Conservation (phyloP, 2,888 invertebrate species). For the Eupsilia transversa region DNA sequence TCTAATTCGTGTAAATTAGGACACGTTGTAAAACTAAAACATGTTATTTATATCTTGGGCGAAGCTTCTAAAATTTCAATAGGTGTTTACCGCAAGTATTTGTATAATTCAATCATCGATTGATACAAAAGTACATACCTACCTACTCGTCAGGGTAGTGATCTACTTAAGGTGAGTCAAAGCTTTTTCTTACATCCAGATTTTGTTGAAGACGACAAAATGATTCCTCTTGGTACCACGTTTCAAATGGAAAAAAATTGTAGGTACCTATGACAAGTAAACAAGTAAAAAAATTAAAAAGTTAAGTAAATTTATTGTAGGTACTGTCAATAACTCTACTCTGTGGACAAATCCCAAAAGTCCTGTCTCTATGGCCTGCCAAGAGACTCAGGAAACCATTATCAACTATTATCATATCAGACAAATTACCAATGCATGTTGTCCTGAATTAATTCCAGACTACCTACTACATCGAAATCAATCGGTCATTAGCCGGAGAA, state of each 20-base stretch:
- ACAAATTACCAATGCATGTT: conserved; percentile 50
- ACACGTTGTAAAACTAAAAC: conserved; percentile 66
- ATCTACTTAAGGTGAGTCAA: background rate
- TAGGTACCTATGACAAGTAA: too few relatives aligned
- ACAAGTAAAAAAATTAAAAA: too few relatives aligned
- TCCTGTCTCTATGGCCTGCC: background rate
- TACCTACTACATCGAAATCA: conserved; percentile 53
- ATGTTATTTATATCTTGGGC: conserved; percentile 66
- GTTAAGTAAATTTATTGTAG: too few relatives aligned
- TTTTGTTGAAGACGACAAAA: background rate
- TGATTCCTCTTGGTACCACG: too few relatives aligned
- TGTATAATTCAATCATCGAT: conserved; percentile 37
- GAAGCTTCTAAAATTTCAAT: conserved; percentile 57
- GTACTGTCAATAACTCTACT: too few relatives aligned
- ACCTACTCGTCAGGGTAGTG: background rate
- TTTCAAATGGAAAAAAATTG: too few relatives aligned
- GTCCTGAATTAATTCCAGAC: conserved; percentile 52
- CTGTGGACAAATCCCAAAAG: too few relatives aligned
- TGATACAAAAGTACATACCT: conserved; percentile 2
- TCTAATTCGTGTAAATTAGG: conserved; percentile 69
- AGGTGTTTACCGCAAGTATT: conserved; percentile 43
- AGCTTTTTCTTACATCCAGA: background rate
- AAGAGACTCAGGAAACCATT: conserved; percentile 3
- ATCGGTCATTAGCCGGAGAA: conserved; percentile 58
- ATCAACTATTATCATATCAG: conserved; percentile 27